Evolutionary conservation across 2,797 vertebrate genomes (phyloP), one percentile per base, ranked within the genome.

Genomic region (Sebastes alutus): DNA sequence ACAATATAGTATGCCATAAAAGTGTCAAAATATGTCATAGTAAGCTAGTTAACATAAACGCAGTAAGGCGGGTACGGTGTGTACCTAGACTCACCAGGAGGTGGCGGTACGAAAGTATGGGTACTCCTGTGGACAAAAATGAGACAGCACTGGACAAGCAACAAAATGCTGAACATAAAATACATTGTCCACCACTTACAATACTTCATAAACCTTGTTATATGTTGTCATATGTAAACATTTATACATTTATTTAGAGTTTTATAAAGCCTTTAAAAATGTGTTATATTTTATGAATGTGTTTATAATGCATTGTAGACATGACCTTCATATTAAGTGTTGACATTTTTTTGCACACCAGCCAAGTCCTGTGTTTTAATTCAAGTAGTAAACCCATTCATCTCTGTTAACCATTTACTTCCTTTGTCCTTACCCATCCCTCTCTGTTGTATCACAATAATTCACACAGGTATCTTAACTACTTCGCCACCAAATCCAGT

Each of bases 401-500:
- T 71, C 11, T 59, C 6, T 52, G 63, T 54, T 70, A 32, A 71
- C 29, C 27, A 25, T 42, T 63, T 8, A 42, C 33, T 12, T 61
- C 7, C 2, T 23, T 59, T 33, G 46, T 56, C 25, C 25, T 78
- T 7, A 32, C 58, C 18, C 5, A 3, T 35, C 27, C 2, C 38
- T 77, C 65, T 78, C 33, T 69, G 30, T 78, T 55, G 63, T 66
- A 1, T 61, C 63, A 12, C 25, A 1, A 29, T 77, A 22, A 3
- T 69, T 49, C 49, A 16, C 60, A 4, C 93, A 99, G 98, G 94
- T 99, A 99, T 93, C 96, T 99, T 77, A 99, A 99, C 95, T 99
- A 99, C 94, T 99, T 99, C 91, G 98, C 98, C 88, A 99, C 98
- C 6, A 99, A 99, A 95, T 98, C 98, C 0, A 99, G 97, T 89